Evolutionary conservation across 2,113 vertebrate genomes (phyloP).

Genomic region (Climacteris rufus): DNA sequence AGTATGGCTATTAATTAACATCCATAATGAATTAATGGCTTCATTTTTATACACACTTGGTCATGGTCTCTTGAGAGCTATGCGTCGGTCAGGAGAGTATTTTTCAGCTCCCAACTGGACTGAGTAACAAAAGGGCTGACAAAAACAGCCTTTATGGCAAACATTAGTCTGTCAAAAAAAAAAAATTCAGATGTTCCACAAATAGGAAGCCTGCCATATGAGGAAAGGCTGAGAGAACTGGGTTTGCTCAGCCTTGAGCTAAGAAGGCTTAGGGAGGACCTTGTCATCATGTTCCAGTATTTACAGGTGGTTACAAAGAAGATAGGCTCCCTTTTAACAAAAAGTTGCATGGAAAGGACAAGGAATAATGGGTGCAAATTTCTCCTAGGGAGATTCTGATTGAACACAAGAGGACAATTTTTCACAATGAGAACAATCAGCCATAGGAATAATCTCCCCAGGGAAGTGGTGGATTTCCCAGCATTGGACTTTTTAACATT

Average conservation of each 20-base stretch:
- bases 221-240: neutral
- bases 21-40: neutral
- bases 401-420: neutral
- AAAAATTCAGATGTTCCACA: neutral
- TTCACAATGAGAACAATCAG: neutral
- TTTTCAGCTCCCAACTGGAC: neutral
- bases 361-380: neutral
- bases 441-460: neutral
- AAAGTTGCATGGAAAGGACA: neutral
- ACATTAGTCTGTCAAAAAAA: neutral
- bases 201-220: neutral
- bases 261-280: neutral
- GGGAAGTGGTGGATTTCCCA: neutral
- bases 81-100: neutral
- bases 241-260: neutral
- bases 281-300: neutral
- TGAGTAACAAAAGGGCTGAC: neutral
- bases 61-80: neutral
- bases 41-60: neutral
- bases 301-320: neutral
- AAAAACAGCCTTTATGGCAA: neutral
- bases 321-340: neutral
- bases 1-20: neutral
- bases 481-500: rapidly evolving
- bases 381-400: neutral